Percentiles rank a stretch among this genome's conserved stretches.
Evolutionary conservation across 2,797 vertebrate genomes (phyloP).

Genomic region (Sphaeramia orbicularis): DNA sequence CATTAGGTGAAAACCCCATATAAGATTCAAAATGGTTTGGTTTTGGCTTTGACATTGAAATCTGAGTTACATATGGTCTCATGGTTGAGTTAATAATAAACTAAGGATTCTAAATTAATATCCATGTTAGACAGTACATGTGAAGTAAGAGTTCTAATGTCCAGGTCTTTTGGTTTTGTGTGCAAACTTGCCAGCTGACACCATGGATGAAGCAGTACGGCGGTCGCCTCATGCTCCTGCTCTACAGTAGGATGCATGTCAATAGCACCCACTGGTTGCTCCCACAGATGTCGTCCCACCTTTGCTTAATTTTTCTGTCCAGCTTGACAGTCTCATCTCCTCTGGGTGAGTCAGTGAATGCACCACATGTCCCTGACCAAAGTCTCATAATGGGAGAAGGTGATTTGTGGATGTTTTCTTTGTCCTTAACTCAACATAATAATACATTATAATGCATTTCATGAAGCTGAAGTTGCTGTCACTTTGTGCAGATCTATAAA

Average conservation of each 20-base stretch:
- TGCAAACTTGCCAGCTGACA: constrained; percentile 35
- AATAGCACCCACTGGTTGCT: constrained; percentile 52
- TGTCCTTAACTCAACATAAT: background rate
- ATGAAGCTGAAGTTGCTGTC: too few relatives aligned
- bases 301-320: constrained; percentile 74
- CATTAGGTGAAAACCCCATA: too few relatives aligned
- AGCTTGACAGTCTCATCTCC: constrained; percentile 61
- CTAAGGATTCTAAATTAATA: constrained; percentile 2
- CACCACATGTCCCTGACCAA: background rate
- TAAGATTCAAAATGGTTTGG: too few relatives aligned
- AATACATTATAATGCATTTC: too few relatives aligned
- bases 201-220: constrained; percentile 72
- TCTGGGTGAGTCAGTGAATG: constrained; percentile 70
- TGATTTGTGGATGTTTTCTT: background rate
- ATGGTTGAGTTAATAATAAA: too few relatives aligned
- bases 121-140: background rate
- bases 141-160: background rate
- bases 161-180: constrained; percentile 2
- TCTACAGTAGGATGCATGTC: constrained; percentile 69
- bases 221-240: constrained; percentile 41
- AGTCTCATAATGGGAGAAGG: too few relatives aligned
- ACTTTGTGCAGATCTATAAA: too few relatives aligned
- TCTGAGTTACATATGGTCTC: too few relatives aligned
- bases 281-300: constrained; percentile 70
- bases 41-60: too few relatives aligned